phyloP scores from a whole-genome alignment of 2,113 vertebrate genomes.

The Raja brachyura region DNA sequence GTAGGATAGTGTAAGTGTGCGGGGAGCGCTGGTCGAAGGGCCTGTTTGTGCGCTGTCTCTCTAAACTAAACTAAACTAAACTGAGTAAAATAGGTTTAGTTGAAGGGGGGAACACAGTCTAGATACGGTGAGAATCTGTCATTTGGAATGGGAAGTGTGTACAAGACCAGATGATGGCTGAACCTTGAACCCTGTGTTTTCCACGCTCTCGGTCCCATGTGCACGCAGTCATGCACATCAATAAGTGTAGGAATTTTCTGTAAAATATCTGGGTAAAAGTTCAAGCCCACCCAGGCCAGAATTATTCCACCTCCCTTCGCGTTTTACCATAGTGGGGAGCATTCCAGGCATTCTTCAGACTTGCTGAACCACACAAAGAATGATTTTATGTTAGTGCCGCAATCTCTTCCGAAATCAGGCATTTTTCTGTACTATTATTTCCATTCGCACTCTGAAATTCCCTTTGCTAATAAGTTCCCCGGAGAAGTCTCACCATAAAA shows the following conservation, averaged over 20 bases:
- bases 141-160: not conserved
- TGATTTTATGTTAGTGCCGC: not conserved
- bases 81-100: not conserved
- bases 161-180: not conserved
- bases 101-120: not conserved
- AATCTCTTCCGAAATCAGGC: not conserved
- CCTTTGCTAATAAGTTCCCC: not conserved
- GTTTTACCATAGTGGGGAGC: not conserved
- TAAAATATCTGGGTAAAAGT: slow-evolving; percentile 25
- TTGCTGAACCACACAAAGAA: not conserved
- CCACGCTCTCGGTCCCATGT: not conserved
- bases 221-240: not conserved
- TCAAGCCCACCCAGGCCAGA: not conserved
- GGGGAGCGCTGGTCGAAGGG: too few relatives aligned
- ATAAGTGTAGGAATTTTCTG: slow-evolving; percentile 22
- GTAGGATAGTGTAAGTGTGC: too few relatives aligned
- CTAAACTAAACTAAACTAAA: too few relatives aligned
- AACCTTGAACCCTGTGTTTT: not conserved
- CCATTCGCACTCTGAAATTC: not conserved
- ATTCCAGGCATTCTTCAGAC: slow-evolving; percentile 22
- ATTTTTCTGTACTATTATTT: not conserved
- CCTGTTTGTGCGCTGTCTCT: too few relatives aligned
- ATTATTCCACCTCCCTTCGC: not conserved
- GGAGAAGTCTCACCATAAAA: not conserved
- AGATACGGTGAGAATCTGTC: not conserved